A percentile compares a stretch with the other conserved stretches of the same genome.
phyloP scores from a whole-genome alignment of 2,797 vertebrate species.

The Scleropages formosus region DNA sequence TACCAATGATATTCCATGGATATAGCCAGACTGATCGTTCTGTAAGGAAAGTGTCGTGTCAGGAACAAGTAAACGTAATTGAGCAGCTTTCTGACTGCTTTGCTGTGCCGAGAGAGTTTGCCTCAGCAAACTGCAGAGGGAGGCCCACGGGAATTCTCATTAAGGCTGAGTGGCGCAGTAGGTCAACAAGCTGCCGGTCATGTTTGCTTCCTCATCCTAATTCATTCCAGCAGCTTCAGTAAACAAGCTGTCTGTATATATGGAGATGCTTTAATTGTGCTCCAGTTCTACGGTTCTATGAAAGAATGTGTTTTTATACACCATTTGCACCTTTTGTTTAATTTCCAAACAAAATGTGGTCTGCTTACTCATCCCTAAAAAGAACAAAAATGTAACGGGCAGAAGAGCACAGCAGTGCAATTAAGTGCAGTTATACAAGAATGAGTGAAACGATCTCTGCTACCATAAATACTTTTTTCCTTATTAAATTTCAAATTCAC shows the following conservation, averaged over 20 bases:
- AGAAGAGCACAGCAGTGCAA: background rate
- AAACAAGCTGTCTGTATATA: slow-evolving; percentile 52
- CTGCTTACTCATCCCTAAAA: slow-evolving; percentile 33
- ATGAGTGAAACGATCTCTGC: slow-evolving; percentile 26
- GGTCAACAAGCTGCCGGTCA: slow-evolving; percentile 46
- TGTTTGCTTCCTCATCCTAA: slow-evolving; percentile 51
- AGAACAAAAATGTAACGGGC: slow-evolving; percentile 36
- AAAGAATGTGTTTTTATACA: slow-evolving; percentile 41
- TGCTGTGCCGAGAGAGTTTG: background rate
- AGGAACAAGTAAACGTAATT: too few species aligned
- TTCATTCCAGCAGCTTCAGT: slow-evolving; percentile 51
- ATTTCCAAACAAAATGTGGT: slow-evolving; percentile 37
- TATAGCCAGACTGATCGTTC: background rate
- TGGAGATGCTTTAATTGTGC: slow-evolving; percentile 46
- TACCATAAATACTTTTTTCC: too few species aligned
- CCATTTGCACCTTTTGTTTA: slow-evolving; percentile 33
- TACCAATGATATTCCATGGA: too few species aligned
- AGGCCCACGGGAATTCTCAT: slow-evolving; percentile 50
- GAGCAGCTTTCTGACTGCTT: background rate
- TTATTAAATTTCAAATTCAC: too few species aligned
- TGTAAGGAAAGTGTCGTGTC: background rate
- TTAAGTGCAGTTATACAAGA: slow-evolving; percentile 23
- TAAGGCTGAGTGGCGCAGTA: slow-evolving; percentile 42
- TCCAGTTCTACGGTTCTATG: slow-evolving; percentile 32
- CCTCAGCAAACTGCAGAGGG: slow-evolving; percentile 32